Evolutionary conservation across 2,113 vertebrate genomes (phyloP).

Genomic region (Sceloporus undulatus): DNA sequence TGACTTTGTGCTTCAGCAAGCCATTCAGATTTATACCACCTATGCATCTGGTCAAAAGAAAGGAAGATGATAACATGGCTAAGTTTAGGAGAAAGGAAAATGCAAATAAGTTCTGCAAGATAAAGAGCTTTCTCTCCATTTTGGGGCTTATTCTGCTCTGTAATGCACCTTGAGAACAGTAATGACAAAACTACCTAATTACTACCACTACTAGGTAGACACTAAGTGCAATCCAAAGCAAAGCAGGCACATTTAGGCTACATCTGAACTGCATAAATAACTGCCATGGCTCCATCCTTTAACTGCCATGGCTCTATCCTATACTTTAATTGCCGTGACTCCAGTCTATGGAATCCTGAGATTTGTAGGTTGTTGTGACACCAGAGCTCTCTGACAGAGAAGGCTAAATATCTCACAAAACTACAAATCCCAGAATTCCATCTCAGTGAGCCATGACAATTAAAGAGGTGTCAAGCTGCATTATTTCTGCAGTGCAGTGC

Average conservation of each 20-base stretch:
- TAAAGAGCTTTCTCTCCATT: neutral
- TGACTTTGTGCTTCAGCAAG: neutral
- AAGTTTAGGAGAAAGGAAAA: neutral
- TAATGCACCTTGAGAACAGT: neutral
- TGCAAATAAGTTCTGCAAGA: neutral
- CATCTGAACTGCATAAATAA: no score
- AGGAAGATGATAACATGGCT: neutral
- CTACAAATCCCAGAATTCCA: no score
- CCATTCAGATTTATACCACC: neutral
- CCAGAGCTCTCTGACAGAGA: no score
- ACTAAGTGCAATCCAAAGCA: neutral
- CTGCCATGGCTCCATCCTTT: no score
- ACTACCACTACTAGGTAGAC: neutral
- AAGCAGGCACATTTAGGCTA: neutral
- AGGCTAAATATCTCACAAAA: no score
- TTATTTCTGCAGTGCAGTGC: no score
- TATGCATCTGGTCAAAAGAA: neutral
- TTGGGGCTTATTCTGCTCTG: neutral
- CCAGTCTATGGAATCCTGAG: no score
- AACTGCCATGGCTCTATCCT: no score
- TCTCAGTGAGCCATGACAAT: no score
- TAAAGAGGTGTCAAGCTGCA: no score
- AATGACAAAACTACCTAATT: neutral
- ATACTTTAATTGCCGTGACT: no score
- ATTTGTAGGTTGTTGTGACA: no score